Evolutionary conservation across 2,888 invertebrate species (phyloP).

Genomic region (Leptinotarsa tumamoca): DNA sequence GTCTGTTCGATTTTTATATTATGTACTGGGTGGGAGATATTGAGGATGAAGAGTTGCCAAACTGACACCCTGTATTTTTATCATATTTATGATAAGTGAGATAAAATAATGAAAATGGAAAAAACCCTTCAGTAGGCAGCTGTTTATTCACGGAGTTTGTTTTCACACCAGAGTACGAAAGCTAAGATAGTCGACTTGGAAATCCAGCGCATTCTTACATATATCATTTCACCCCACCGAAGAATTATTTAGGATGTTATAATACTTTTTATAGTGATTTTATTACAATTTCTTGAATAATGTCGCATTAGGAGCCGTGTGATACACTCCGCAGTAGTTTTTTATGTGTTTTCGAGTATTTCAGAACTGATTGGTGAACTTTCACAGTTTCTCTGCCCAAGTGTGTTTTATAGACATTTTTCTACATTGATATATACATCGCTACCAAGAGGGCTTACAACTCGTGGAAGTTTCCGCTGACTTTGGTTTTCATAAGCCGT

Average conservation of each 20-base stretch:
- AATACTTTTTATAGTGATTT: slow-evolving; percentile 32
- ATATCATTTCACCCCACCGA: slow-evolving; percentile 26
- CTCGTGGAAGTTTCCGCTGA: slow-evolving; percentile 43
- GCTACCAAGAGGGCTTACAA: not conserved
- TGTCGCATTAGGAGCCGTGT: slow-evolving; percentile 31
- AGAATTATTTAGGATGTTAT: slow-evolving; percentile 28
- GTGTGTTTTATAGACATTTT: slow-evolving; percentile 50
- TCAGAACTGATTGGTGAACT: slow-evolving; percentile 33
- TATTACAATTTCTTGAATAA: slow-evolving; percentile 36
- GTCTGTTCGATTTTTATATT: too few species aligned
- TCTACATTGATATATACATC: slow-evolving; percentile 36
- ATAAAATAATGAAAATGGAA: not conserved
- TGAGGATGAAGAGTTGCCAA: too few species aligned
- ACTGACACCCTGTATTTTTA: too few species aligned
- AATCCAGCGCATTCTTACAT: slow-evolving; percentile 26
- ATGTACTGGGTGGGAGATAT: too few species aligned
- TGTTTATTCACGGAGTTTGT: not conserved
- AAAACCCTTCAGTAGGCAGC: not conserved
- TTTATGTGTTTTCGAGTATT: slow-evolving; percentile 41
- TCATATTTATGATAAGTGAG: too few species aligned
- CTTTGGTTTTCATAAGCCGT: slow-evolving; percentile 43
- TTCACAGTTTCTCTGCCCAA: slow-evolving; percentile 40
- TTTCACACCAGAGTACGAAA: not conserved
- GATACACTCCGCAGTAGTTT: slow-evolving; percentile 36
- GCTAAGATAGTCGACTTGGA: slow-evolving; percentile 25